Conservation (phyloP, 1,140 invertebrate genomes). For the Propsilocerus akamusi region DNA sequence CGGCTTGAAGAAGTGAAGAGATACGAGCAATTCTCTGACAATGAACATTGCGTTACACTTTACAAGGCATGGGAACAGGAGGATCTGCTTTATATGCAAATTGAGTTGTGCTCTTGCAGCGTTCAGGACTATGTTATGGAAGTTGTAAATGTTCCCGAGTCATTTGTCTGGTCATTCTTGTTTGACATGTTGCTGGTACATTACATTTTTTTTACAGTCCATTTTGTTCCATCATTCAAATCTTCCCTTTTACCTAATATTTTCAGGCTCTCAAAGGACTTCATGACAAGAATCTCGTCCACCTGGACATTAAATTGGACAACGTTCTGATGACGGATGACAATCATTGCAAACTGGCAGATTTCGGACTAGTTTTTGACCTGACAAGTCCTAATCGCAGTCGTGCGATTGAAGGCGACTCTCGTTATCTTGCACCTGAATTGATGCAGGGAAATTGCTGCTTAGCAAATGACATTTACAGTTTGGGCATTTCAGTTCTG, state of each 20-base stretch:
- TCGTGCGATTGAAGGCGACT: constrained; percentile 50
- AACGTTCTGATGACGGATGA: constrained; percentile 46
- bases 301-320: constrained; percentile 60
- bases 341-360: constrained; percentile 47
- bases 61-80: constrained; percentile 57
- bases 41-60: constrained; percentile 47
- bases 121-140: constrained; percentile 25
- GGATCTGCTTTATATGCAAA: constrained; percentile 47
- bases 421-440: constrained; percentile 56
- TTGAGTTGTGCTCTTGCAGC: constrained; percentile 42
- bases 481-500: constrained; percentile 51
- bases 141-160: constrained; percentile 26
- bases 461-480: constrained; percentile 39
- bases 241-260: neutral
- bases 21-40: constrained; percentile 43
- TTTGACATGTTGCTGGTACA: constrained; percentile 14
- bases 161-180: constrained; percentile 21
- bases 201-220: neutral
- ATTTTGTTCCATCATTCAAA: neutral
- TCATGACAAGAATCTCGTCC: constrained; percentile 43
- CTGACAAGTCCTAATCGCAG: constrained; percentile 30
- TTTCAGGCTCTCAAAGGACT: constrained; percentile 40
- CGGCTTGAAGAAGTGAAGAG: constrained; percentile 49
- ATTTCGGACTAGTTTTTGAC: constrained; percentile 55
- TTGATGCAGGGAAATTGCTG: constrained; percentile 42